A percentile compares a stretch with the other conserved stretches of the same genome.
Conservation (phyloP, 2,113 vertebrate species). For the Phylloscopus whistleri region DNA sequence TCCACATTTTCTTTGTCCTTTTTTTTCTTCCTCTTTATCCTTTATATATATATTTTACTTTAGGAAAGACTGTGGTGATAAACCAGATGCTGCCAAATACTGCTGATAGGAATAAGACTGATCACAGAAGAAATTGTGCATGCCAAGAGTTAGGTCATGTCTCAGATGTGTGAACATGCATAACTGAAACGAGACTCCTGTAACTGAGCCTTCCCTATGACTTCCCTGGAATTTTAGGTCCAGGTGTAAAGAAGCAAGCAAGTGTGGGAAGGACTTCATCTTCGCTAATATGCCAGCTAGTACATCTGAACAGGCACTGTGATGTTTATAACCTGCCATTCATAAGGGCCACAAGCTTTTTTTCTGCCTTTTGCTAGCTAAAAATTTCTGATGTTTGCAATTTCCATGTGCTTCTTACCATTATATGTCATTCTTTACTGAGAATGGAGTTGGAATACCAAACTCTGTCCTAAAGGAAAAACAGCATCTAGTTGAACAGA, state of each 20-base stretch:
- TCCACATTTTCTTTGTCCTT: not conserved
- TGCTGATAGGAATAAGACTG: not conserved
- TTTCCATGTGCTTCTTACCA: not conserved
- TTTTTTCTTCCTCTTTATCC: not conserved
- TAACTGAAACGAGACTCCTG: not conserved
- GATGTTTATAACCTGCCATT: not conserved
- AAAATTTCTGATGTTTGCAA: not conserved
- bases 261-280: slow-evolving; percentile 5
- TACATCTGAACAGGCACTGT: not conserved
- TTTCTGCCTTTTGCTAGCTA: not conserved
- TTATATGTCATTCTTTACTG: not conserved
- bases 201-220: not conserved
- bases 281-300: not conserved
- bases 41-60: not conserved
- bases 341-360: not conserved
- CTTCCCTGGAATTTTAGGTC: not conserved
- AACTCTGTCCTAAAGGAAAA: not conserved
- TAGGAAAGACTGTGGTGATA: not conserved
- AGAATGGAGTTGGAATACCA: not conserved
- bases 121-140: not conserved
- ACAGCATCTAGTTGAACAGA: not conserved
- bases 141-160: not conserved
- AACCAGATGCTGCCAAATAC: not conserved
- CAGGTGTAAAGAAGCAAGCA: not conserved
- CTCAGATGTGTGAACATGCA: not conserved